Evolutionary conservation across 2,113 vertebrate species (phyloP), one percentile per base, ranked within the genome.

Genomic region (Halcyon malimbica): DNA sequence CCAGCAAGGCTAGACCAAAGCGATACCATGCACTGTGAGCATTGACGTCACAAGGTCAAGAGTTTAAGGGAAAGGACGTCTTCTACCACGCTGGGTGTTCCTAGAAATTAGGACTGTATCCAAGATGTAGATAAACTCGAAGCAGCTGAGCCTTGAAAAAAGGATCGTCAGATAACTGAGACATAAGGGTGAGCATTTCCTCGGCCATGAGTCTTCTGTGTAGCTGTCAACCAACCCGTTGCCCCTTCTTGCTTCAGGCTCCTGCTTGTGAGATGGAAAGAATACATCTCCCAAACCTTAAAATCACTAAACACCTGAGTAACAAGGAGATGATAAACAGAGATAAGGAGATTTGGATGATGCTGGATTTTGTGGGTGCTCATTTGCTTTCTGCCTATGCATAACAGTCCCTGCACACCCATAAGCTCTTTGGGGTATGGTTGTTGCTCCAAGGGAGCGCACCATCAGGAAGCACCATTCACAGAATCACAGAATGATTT

Each of bases 131-230:
- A 89, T 94, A 48, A 91, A 80, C 26, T 33, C 51, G n/a, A 85
- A 89, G 69, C 51, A 60, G 51, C 73, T 79, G 44, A 71, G 16
- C 53, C 65, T 87, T 50, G 18, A 65, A 54, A 37, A 84, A 56
- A 44, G 24, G 24, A 59, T 76, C 5, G 16, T 79, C 2, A 2
- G 16, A 33, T 64, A 68, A 57, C 0, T 21, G 59, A 68, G 63
- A 50, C 8, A 1, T 23, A 51, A 56, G 5, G 0, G 15, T 29
- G 70, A 48, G 35, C 15, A 29, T 39, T 87, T 73, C 44, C 65
- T 85, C 0, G 1, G 44, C 39, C 56, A 15, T 0, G 0, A 11
- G 5, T 57, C 6, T 86, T 44, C 50, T 74, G 24, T 20, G n/a
- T 73, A n/a, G 46, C 39, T 35, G 16, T 37, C 24, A 15, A 39